These are phyloP conservation scores for Sericinus montela DNA, from an alignment of 2,888 invertebrate species.

Conservation along the genomic window DNA sequence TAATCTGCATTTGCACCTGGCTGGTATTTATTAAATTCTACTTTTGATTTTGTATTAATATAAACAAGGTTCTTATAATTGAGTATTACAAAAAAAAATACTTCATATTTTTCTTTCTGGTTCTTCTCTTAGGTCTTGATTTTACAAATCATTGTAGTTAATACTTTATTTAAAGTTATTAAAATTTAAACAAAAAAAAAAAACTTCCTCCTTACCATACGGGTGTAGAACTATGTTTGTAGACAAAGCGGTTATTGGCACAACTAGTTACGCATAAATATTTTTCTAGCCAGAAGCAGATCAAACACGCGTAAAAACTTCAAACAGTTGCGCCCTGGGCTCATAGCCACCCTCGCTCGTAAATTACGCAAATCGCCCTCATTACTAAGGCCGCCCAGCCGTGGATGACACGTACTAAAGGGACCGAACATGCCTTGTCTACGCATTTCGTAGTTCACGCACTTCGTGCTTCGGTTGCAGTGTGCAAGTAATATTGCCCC, in stretches of 20 bases:
- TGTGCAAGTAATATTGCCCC: conserved; percentile 1
- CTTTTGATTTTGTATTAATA: too few relatives aligned
- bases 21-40: too few relatives aligned
- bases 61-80: too few relatives aligned
- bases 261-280: conserved; percentile 18
- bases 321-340: conserved; percentile 66
- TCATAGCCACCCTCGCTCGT: conserved; percentile 51
- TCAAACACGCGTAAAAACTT: conserved; percentile 68
- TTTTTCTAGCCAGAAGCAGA: conserved; percentile 32
- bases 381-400: conserved; percentile 66
- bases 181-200: too few relatives aligned
- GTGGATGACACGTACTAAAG: conserved; percentile 48
- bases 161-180: too few relatives aligned
- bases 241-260: conserved; percentile 5
- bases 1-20: too few relatives aligned
- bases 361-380: conserved; percentile 71
- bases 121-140: too few relatives aligned
- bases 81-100: too few relatives aligned
- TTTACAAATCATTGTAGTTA: too few relatives aligned
- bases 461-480: conserved; percentile 21
- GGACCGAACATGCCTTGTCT: conserved; percentile 22
- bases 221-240: not conserved
- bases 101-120: too few relatives aligned
- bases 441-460: conserved; percentile 18
- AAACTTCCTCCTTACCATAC: too few relatives aligned